A percentile compares a stretch with the other conserved stretches of the same genome.
phyloP scores from a whole-genome alignment of 2,888 invertebrate genomes.

The Yponomeuta malinellus region DNA sequence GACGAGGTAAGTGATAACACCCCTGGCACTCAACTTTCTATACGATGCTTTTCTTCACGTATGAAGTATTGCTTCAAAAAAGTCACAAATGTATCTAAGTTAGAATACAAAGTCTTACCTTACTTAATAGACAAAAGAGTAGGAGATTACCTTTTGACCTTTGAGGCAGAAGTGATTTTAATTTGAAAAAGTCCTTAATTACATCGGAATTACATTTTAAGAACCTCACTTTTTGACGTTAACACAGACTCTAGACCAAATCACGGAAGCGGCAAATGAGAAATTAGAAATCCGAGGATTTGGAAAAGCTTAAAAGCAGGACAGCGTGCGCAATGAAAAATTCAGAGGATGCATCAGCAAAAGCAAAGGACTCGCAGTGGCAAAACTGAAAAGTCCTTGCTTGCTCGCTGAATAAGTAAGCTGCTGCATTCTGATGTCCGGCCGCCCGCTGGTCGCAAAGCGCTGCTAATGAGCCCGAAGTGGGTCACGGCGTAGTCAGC shows the following conservation, averaged over 20 bases:
- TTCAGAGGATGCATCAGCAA: neutral
- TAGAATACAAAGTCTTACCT: neutral
- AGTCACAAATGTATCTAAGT: too few relatives aligned
- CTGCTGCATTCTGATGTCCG: conserved; percentile 48
- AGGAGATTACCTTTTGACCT: neutral
- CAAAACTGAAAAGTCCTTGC: neutral
- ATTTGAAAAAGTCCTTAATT: neutral
- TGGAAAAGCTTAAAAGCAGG: neutral
- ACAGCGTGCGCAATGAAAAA: neutral
- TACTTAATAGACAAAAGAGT: neutral
- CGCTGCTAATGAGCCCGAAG: conserved; percentile 46
- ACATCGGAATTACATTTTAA: neutral
- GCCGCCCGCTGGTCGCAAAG: conserved; percentile 27
- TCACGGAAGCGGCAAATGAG: neutral
- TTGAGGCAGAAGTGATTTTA: neutral
- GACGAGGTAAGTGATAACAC: too few relatives aligned
- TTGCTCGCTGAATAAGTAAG: conserved; percentile 46
- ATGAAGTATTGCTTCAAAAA: too few relatives aligned
- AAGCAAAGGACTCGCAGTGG: neutral
- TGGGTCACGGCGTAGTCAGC: conserved; percentile 23
- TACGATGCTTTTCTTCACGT: too few relatives aligned
- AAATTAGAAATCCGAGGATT: neutral
- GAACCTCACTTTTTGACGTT: neutral
- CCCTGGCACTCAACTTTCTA: too few relatives aligned
- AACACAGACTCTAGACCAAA: neutral